Base-by-base conservation (phyloP, 2,113 vertebrate species). In the Spizaetus ornatus region DNA sequence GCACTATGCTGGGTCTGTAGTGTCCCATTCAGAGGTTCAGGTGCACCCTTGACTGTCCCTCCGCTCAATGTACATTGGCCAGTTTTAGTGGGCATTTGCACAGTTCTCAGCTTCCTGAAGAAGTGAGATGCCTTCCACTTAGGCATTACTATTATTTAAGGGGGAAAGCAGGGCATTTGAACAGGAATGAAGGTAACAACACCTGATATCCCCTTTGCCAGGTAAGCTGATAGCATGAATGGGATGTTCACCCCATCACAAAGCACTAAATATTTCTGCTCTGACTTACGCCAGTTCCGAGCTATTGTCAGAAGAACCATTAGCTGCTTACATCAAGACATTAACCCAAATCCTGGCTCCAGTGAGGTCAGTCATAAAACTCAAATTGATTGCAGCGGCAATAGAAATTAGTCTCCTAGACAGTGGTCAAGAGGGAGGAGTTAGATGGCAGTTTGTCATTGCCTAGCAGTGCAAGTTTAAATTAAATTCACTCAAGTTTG, bases 341-440 rank as follows among this genome's bases (percentile, higher is more conserved):
- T 59, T 85, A 88, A 91, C 66, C 74, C 84, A 96, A 93, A 76
- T 80, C 88, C 83, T 86, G 83, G 72, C 86, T 92, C 80, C 72
- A 52, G 63, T 79, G 89, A 96, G 73, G 65, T 67, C 65, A 89
- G 40, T 89, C 86, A 59, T 92, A 92, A 93, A 90, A 84, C 52
- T 74, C 67, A 88, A 66, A 86, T 18, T 81, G n/a, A 92, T 91
- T 93, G 88, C 56, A 76, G 65, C 3, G 5, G 72, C 80, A 91
- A 81, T 1, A 92, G 65, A 84, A 96, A 79, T 88, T 47, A 78
- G 26, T 74, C 82, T 94, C 13, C 55, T 45, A 82, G 82, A 80
- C 45, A 65, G 81, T 45, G 59, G 65, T 69, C 61, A 84, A 43
- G 56, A 21, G 20, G 20, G 25, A 71, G 72, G 56, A 84, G 69